Conservation (phyloP, 2,113 vertebrate species). For the Rhizomys pruinosus region DNA sequence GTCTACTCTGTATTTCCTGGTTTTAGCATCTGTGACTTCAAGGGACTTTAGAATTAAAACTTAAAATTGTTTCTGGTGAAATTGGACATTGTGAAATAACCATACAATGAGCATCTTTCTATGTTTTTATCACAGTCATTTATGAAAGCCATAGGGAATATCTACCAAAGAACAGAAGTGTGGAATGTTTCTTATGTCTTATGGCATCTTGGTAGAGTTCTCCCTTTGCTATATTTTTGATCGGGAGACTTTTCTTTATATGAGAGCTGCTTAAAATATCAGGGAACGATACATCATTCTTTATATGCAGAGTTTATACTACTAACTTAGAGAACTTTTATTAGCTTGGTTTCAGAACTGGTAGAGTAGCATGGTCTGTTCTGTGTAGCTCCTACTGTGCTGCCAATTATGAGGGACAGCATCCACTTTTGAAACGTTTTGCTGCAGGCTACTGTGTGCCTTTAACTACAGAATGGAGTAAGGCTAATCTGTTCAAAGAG, state of each 20-base stretch:
- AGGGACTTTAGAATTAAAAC: constrained; percentile 43
- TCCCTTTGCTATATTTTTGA: neutral
- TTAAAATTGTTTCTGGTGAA: neutral
- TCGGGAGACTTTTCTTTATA: neutral
- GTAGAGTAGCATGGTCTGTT: neutral
- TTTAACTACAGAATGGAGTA: neutral
- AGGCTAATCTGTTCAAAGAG: neutral
- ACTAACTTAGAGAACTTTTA: neutral
- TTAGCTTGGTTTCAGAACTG: neutral
- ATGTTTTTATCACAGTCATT: neutral
- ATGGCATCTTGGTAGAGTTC: neutral
- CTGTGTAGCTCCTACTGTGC: neutral
- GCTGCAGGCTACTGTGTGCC: neutral
- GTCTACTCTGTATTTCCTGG: neutral
- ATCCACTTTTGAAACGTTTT: neutral
- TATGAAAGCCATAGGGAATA: neutral
- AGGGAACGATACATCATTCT: neutral
- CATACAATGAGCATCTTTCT: neutral
- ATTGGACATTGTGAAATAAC: neutral
- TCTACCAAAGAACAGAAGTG: neutral
- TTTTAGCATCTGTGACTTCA: neutral
- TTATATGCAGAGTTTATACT: neutral
- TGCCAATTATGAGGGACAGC: neutral
- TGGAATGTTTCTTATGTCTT: neutral
- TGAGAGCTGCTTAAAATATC: neutral